phyloP scores from a whole-genome alignment of 2,888 invertebrate species.

The Hofmannophila pseudospretella region DNA sequence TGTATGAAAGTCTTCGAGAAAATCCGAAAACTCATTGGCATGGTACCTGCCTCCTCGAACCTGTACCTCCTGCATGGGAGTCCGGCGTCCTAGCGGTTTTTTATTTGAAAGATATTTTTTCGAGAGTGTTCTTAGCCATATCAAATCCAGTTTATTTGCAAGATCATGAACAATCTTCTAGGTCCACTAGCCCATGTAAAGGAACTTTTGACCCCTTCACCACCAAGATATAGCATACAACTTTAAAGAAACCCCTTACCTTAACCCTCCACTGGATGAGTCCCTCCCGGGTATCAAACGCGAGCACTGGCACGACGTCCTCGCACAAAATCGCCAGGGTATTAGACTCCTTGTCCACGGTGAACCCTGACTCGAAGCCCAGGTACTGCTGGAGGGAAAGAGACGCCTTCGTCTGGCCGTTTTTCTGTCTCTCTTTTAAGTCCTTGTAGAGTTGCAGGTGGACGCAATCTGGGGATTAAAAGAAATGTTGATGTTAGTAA shows the following conservation, averaged over 20 bases:
- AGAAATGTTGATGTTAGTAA: conserved; percentile 9
- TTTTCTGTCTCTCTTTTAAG: conserved; percentile 91
- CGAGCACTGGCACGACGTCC: conserved; percentile 90
- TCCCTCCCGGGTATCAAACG: conserved; percentile 91
- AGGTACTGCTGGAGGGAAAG: conserved; percentile 92
- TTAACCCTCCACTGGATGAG: conserved; percentile 91
- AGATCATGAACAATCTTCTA: too few species aligned
- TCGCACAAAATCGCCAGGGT: conserved; percentile 93
- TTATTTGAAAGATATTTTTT: too few species aligned
- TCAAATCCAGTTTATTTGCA: too few species aligned
- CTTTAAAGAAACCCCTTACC: conserved; percentile 29
- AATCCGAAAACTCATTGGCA: too few species aligned
- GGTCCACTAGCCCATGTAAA: too few species aligned
- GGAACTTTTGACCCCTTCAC: too few species aligned
- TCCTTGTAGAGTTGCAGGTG: conserved; percentile 93
- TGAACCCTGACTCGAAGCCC: conserved; percentile 92
- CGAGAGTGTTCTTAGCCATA: too few species aligned
- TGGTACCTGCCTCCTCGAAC: too few species aligned
- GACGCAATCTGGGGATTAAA: conserved; percentile 86
- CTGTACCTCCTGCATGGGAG: too few species aligned
- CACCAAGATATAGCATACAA: not conserved
- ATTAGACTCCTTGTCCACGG: conserved; percentile 93
- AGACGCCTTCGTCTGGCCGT: conserved; percentile 92
- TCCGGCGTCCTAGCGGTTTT: too few species aligned
- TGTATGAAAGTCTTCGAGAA: too few species aligned